Percentiles rank a stretch among this genome's conserved stretches.
Evolutionary conservation across 2,888 invertebrate species (phyloP).

Genomic region (Ganaspis brasiliensis): DNA sequence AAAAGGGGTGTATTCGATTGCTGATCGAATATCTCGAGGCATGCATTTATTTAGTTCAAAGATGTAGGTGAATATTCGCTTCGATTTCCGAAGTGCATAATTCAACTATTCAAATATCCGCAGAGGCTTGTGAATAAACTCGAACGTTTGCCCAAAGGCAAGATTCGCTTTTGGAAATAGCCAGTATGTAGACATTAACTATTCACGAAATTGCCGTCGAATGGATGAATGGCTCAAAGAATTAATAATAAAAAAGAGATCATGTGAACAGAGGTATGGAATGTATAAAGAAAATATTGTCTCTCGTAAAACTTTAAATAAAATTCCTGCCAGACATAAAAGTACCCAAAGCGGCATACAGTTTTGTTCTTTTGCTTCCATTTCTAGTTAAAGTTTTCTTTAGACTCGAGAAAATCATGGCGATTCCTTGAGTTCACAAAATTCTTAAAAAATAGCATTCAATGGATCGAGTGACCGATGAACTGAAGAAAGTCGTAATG

Average conservation of each 20-base stretch:
- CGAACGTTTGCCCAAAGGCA: conserved; percentile 24
- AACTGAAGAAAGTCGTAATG: conserved; percentile 19
- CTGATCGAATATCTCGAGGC: conserved; percentile 38
- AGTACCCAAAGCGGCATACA: not conserved
- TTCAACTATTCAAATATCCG: conserved; percentile 40
- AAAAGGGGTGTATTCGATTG: conserved; percentile 32
- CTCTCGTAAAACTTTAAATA: conserved; percentile 12
- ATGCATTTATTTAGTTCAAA: conserved; percentile 40
- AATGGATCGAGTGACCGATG: conserved; percentile 12
- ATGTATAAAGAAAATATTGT: not conserved
- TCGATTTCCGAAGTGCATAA: conserved; percentile 43
- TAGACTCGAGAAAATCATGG: not conserved
- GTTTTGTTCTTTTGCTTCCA: not conserved
- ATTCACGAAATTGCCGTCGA: not conserved
- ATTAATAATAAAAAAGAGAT: conserved; percentile 30
- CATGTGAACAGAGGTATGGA: not conserved
- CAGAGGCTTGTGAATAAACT: conserved; percentile 29
- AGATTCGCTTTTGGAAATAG: conserved; percentile 17
- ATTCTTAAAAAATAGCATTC: conserved; percentile 10
- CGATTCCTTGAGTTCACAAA: not conserved
- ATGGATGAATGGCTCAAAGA: not conserved
- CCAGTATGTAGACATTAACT: conserved; percentile 11
- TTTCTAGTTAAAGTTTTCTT: conserved; percentile 2
- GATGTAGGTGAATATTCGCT: conserved; percentile 31
- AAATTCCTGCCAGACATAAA: conserved; percentile 16